Percentiles rank a stretch among this genome's conserved stretches.
Conservation (phyloP, 2,888 invertebrate genomes). For the Syritta pipiens region DNA sequence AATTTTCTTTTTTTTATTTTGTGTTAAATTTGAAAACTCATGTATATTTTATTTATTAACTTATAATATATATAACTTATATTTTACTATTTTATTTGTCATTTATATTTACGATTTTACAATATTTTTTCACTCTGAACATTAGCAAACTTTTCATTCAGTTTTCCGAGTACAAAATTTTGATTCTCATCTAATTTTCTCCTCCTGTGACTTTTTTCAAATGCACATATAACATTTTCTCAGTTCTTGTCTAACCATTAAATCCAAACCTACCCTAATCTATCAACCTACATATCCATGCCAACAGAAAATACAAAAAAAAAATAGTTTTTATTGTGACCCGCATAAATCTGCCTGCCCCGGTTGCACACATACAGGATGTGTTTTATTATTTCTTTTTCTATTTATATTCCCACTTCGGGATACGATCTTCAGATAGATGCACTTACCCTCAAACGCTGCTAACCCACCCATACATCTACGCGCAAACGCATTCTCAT, state of each 20-base stretch:
- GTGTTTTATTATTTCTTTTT: constrained; percentile 45
- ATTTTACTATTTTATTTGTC: no score
- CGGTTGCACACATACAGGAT: constrained; percentile 62
- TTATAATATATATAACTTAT: no score
- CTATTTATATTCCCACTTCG: constrained; percentile 52
- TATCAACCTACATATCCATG: background rate
- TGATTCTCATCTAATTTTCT: no score
- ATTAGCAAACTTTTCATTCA: no score
- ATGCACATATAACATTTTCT: no score
- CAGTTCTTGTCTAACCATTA: constrained; percentile 17
- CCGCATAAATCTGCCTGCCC: constrained; percentile 64
- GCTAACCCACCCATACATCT: background rate
- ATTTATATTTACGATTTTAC: no score
- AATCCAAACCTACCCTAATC: constrained; percentile 34
- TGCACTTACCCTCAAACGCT: constrained; percentile 40
- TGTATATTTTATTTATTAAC: no score
- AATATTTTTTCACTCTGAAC: no score
- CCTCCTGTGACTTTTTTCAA: no score
- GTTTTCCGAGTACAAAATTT: no score
- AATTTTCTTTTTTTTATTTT: no score
- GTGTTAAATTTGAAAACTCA: no score
- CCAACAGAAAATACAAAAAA: background rate
- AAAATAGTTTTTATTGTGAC: constrained; percentile 39
- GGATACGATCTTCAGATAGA: constrained; percentile 48
- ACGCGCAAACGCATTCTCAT: background rate